A percentile compares a stretch with the other conserved stretches of the same genome.
Evolutionary conservation across 1,140 invertebrate species (phyloP).

Genomic region (Brachionus sp.): DNA sequence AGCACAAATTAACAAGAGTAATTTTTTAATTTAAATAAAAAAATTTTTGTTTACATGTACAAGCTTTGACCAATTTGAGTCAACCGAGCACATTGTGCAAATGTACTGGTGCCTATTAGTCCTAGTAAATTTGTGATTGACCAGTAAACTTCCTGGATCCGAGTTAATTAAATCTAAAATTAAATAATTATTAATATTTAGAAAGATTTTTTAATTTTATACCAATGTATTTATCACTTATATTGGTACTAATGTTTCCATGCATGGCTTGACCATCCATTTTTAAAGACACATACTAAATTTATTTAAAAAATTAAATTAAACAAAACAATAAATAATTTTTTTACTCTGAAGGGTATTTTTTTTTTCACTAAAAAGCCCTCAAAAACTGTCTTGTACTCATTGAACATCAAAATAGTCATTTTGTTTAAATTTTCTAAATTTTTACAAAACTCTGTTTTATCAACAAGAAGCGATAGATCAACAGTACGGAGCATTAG

Average conservation of each 20-base stretch:
- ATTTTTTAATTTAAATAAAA: neutral
- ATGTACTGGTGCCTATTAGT: neutral
- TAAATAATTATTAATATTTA: neutral
- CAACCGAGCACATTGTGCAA: neutral
- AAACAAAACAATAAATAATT: neutral
- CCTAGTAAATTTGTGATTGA: neutral
- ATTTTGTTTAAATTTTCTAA: neutral
- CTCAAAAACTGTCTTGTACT: slow-evolving; percentile 20
- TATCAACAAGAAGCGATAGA: neutral
- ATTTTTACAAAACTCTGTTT: neutral
- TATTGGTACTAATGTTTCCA: neutral
- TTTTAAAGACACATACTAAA: neutral
- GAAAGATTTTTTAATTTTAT: neutral
- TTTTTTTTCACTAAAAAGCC: neutral
- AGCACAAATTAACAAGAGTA: neutral
- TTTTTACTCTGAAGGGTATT: neutral
- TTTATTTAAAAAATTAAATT: neutral
- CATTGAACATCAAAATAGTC: neutral
- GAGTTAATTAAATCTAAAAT: neutral
- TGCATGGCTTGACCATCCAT: neutral
- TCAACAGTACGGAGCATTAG: neutral
- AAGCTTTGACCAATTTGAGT: neutral
- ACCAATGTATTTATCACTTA: neutral
- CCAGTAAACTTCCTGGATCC: neutral
- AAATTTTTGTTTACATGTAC: neutral